These are phyloP conservation scores for Euplexia lucipara DNA, from an alignment of 2,888 invertebrate species.

Conservation along the genomic window DNA sequence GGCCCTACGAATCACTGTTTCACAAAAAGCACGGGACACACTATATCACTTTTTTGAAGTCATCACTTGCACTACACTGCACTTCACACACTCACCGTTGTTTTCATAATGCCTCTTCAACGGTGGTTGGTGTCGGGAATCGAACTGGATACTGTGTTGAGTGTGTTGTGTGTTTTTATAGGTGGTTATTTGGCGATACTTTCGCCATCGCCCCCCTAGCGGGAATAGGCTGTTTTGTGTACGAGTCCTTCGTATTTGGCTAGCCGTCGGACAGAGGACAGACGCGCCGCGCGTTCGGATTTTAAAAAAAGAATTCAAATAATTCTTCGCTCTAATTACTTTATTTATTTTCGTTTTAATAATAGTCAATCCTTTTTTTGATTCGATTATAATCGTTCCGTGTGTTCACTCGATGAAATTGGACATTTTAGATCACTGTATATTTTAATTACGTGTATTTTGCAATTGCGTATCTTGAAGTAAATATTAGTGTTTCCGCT, in stretches of 20 bases:
- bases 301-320: constrained; percentile 44
- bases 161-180: constrained; percentile 88
- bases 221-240: constrained; percentile 74
- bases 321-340: constrained; percentile 48
- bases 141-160: constrained; percentile 86
- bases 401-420: constrained; percentile 22
- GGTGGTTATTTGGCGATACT: constrained; percentile 89
- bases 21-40: constrained; percentile 76
- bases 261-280: constrained; percentile 75
- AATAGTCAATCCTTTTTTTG: constrained; percentile 11
- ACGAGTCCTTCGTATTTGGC: constrained; percentile 86
- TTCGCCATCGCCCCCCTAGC: constrained; percentile 88
- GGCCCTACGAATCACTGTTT: constrained; percentile 62
- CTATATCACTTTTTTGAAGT: constrained; percentile 85
- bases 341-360: constrained; percentile 2
- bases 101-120: constrained; percentile 89
- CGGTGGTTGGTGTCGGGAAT: constrained; percentile 87
- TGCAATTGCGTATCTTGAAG: constrained; percentile 49
- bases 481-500: constrained; percentile 64
- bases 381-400: constrained; percentile 30
- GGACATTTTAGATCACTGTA: constrained; percentile 13
- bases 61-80: constrained; percentile 80
- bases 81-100: constrained; percentile 87
- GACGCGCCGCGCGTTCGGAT: constrained; percentile 81
- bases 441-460: constrained; percentile 45